Base-by-base conservation (phyloP, 2,113 vertebrate species). In the Eulacestoma nigropectus region DNA sequence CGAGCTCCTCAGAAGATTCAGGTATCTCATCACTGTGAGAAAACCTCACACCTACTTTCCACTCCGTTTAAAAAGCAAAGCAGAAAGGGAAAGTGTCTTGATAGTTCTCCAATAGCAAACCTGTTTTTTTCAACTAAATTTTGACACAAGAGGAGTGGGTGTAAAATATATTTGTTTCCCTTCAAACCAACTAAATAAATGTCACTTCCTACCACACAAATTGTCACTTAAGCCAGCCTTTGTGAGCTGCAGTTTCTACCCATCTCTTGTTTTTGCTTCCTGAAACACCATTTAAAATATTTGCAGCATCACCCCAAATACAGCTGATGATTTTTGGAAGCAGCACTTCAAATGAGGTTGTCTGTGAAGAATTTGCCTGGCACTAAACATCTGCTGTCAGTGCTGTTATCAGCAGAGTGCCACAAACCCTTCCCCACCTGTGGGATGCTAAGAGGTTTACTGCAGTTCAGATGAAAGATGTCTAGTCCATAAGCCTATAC, bases 151-250 rank as follows among this genome's bases (percentile, higher is more conserved):
- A 94, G 52, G 57, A 89, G 87, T 89, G 87, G 83, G 79, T 88
- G 88, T 84, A 75, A 88, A 93, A 90, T 84, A 23, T 59, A 70
- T 93, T 94, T 95, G 79, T 96, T 92, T 92, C 72, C 68, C 72
- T 95, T 90, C 84, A 96, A 78, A 86, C 72, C 82, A 88, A 62
- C 79, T 44, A 85, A 93, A 96, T 92, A 93, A 92, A 90, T 68
- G 83, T 90, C 0, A 0, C 76, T 95, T 93, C 55, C 70, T 29
- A n/a, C 83, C 67, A 68, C 56, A 86, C 52, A 94, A 84, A 94
- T 81, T 95, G 92, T 88, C 88, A 90, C 69, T 86, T 94, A 64
- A 89, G 42, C 37, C 65, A 93, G 83, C 56, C 79, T 95, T 84
- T 87, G 56, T 76, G 73, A 88, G 80, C 79, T 92, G 81, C 78